Conservation (phyloP, 2,797 vertebrate genomes). For the Heteromormyrus szaboi region DNA sequence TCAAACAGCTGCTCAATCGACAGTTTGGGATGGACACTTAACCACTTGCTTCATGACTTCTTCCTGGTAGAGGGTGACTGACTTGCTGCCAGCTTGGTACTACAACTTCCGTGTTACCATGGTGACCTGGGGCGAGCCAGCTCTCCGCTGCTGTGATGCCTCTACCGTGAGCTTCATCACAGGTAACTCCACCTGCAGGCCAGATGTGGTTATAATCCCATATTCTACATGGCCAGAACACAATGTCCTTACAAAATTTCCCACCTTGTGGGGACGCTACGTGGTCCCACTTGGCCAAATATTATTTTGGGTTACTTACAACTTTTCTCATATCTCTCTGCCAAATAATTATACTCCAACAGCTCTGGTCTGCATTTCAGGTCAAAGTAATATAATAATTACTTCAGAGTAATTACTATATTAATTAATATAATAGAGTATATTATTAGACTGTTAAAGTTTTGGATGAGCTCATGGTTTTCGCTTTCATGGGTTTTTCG, state of each 20-base stretch:
- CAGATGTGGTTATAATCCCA: neutral
- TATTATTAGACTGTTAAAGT: neutral
- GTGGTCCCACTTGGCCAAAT: neutral
- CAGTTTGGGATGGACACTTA: neutral
- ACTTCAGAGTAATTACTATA: neutral
- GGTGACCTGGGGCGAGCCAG: conserved; percentile 89
- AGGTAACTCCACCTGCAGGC: conserved; percentile 53
- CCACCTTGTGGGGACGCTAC: neutral
- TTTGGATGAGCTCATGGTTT: neutral
- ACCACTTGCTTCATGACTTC: neutral
- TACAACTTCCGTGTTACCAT: conserved; percentile 94
- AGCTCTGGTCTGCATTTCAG: neutral
- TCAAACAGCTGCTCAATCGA: neutral
- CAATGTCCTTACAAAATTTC: neutral
- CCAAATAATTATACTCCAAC: neutral
- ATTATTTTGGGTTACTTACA: neutral
- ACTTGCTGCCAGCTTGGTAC: conserved; percentile 88
- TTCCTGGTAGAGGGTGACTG: conserved; percentile 71
- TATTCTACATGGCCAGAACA: neutral
- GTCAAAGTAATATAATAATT: conserved; percentile 3
- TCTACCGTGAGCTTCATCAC: conserved; percentile 86
- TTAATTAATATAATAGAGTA: neutral
- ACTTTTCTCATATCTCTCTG: neutral
- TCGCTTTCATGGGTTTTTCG: neutral
- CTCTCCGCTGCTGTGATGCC: conserved; percentile 81